Conservation (phyloP, 2,888 invertebrate genomes). For the Melolontha melolontha region DNA sequence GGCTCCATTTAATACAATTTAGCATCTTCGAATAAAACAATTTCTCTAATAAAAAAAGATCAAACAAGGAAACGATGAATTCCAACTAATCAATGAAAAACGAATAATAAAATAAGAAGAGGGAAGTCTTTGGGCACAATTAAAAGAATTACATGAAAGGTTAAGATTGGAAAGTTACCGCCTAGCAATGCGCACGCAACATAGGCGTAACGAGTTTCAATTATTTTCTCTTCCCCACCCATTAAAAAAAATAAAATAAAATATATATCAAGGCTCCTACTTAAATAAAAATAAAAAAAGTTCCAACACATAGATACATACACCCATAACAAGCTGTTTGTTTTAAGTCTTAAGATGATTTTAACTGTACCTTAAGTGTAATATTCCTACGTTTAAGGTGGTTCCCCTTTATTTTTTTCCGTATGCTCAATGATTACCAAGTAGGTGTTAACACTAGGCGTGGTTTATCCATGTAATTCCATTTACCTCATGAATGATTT, state of each 20-base stretch:
- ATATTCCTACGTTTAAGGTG: constrained; percentile 57
- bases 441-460: constrained; percentile 60
- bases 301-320: constrained; percentile 45
- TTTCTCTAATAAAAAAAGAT: too few relatives aligned
- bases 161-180: constrained; percentile 47
- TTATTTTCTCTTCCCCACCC: constrained; percentile 32
- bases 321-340: constrained; percentile 59
- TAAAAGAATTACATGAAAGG: constrained; percentile 54
- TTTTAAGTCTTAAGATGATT: constrained; percentile 56
- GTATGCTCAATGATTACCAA: constrained; percentile 39
- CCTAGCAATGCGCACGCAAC: constrained; percentile 58
- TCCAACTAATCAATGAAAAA: constrained; percentile 46
- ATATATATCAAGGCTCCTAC: constrained; percentile 58
- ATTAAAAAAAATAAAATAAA: constrained; percentile 50
- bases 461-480: constrained; percentile 55
- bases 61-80: neutral
- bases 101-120: constrained; percentile 54
- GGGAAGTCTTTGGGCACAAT: constrained; percentile 57
- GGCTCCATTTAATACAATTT: too few relatives aligned
- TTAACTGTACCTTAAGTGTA: constrained; percentile 59
- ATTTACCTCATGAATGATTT: constrained; percentile 56
- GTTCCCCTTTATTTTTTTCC: constrained; percentile 50
- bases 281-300: constrained; percentile 48
- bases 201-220: constrained; percentile 52
- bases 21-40: too few relatives aligned